A percentile compares a stretch with the other conserved stretches of the same genome.
Evolutionary conservation across 2,113 vertebrate species (phyloP).

Genomic region (Nannobrachium achirus): DNA sequence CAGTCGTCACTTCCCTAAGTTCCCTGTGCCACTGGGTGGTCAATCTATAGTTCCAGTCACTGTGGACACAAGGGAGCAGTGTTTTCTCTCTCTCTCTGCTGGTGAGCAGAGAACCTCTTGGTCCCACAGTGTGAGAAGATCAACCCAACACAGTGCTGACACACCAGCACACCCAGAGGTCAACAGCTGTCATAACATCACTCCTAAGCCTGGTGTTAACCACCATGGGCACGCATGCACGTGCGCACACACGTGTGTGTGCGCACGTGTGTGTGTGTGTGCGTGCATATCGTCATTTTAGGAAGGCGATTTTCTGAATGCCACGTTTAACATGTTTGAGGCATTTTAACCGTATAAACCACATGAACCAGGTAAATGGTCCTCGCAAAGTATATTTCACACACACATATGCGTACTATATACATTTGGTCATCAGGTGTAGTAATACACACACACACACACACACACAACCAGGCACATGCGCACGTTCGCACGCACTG

Average conservation of each 20-base stretch:
- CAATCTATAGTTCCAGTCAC: not conserved
- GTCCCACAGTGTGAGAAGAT: constrained; percentile 53
- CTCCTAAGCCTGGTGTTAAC: not conserved
- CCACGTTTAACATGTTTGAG: too few species aligned
- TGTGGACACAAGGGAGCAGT: constrained; percentile 8
- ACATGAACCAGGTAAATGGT: too few species aligned
- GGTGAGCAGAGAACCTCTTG: constrained; percentile 13
- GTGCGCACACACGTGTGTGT: not conserved
- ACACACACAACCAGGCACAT: not conserved
- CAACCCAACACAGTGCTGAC: constrained; percentile 53
- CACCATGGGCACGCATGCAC: not conserved
- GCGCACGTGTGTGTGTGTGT: too few species aligned
- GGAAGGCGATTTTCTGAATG: too few species aligned
- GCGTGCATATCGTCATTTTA: too few species aligned
- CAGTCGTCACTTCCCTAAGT: too few species aligned
- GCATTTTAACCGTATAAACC: too few species aligned
- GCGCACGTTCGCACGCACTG: not conserved
- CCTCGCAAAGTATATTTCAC: too few species aligned
- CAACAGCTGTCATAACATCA: constrained; percentile 62
- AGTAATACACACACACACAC: not conserved
- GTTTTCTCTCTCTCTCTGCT: constrained; percentile 4
- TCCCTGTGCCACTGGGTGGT: too few species aligned
- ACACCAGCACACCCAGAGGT: constrained; percentile 38
- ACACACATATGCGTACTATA: too few species aligned
- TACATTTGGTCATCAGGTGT: too few species aligned